Conservation (phyloP, 2,888 invertebrate species). For the Eupithecia exiguata region DNA sequence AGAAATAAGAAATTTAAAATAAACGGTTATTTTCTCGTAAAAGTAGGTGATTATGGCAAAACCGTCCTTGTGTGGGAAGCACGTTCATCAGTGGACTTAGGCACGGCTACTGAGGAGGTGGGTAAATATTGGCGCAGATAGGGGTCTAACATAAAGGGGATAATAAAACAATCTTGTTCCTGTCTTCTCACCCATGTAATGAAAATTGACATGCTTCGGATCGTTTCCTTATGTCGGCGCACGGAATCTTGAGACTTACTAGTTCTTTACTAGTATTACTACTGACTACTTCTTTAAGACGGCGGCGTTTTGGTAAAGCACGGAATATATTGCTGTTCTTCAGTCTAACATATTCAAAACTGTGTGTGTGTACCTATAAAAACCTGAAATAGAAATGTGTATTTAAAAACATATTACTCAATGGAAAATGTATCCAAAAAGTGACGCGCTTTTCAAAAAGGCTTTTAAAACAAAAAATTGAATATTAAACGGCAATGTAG, state of each 20-base stretch:
- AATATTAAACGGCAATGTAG: constrained; percentile 14
- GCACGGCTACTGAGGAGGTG: too few species aligned
- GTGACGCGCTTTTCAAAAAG: background rate
- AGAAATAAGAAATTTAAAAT: too few species aligned
- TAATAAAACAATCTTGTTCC: constrained; percentile 1
- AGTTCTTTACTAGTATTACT: too few species aligned
- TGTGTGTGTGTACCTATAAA: background rate
- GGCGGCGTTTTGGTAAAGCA: background rate
- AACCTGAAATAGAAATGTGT: background rate
- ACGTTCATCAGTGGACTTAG: too few species aligned
- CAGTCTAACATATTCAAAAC: background rate
- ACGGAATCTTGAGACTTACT: background rate
- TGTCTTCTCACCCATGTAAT: constrained; percentile 5
- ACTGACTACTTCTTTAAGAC: too few species aligned
- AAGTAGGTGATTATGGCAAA: too few species aligned
- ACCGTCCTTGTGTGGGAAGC: too few species aligned
- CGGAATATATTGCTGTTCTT: background rate
- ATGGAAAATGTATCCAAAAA: background rate
- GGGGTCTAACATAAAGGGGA: background rate
- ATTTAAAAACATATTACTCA: background rate
- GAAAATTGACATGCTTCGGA: background rate
- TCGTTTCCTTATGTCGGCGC: background rate
- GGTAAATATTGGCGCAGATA: background rate
- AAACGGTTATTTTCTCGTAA: too few species aligned
- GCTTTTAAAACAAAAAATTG: background rate